A percentile compares a stretch with the other conserved stretches of the same genome.
phyloP scores from a whole-genome alignment of 92 coral and sea anemone genomes.

The Umimayanthus chanpuru region DNA sequence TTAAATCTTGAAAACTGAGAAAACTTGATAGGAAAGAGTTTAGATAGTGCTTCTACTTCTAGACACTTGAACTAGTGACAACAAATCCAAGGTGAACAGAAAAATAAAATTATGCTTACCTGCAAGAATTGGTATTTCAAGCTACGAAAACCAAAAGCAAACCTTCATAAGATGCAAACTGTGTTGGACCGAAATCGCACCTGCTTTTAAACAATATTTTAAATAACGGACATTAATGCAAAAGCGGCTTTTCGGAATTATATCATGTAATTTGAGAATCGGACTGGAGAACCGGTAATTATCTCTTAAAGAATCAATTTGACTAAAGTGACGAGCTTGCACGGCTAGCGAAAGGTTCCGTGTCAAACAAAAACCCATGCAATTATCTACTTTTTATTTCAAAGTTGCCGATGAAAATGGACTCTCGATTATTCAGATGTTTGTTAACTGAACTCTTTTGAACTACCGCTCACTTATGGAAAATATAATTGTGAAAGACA shows the following conservation, averaged over 20 bases:
- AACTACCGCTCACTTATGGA: slow-evolving; percentile 17
- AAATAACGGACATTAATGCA: slow-evolving; percentile 40
- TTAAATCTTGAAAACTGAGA: too few species aligned
- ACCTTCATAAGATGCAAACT: background rate
- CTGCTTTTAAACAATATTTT: slow-evolving; percentile 17
- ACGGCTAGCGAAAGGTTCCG: slow-evolving; percentile 4
- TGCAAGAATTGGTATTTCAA: background rate
- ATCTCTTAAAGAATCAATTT: slow-evolving; percentile 23
- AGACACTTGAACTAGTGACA: background rate
- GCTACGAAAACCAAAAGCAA: slow-evolving; percentile 5
- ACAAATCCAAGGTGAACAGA: background rate
- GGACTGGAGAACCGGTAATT: slow-evolving; percentile 21
- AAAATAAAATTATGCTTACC: background rate
- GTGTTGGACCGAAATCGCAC: background rate
- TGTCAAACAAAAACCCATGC: slow-evolving; percentile 14
- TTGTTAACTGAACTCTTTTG: slow-evolving; percentile 18
- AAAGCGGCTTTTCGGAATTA: slow-evolving; percentile 22
- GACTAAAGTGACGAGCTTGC: slow-evolving; percentile 17
- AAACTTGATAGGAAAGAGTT: background rate
- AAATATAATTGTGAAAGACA: slow-evolving; percentile 5
- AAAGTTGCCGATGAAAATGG: slow-evolving; percentile 41
- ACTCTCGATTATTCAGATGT: slow-evolving; percentile 6
- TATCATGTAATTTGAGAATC: slow-evolving; percentile 27
- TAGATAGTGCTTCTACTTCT: background rate
- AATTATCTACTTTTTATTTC: slow-evolving; percentile 22